Evolutionary conservation across 2,888 invertebrate species (phyloP), one percentile per base, ranked within the genome.

Genomic region (Bellardia bayeri): DNA sequence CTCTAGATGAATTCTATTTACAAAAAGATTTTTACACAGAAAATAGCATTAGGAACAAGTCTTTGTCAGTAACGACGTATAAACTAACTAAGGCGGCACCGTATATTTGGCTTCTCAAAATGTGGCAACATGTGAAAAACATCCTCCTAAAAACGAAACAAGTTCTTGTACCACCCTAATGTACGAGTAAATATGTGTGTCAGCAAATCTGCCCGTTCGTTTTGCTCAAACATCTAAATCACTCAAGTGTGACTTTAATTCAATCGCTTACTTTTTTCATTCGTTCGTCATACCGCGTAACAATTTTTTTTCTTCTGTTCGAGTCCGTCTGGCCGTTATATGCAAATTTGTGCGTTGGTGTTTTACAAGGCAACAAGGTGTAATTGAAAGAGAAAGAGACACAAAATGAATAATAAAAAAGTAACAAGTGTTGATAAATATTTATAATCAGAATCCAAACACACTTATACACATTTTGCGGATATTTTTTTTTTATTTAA

Each of bases 291-390:
- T 68, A 66, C 40, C 54, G 45, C 58, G 71, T 49, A 64, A 56
- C 51, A 45, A 16, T 64, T 16, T 45, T 3, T 64, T 1, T 58
- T 45, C 45, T 45, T 45, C 13, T 13, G 5, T 68, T n/a, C 33
- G 33, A n/a, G 68, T 63, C 30, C 49, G 61, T 61, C 61, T 58
- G 63, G n/a, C 66, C 30, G 63, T 49, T 40, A 74, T 79, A 82
- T 82, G 82, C 78, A 84, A 85, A 82, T 82, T 16, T 69, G 45
- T 83, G 86, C 86, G 86, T 87, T 83, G 83, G 86, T 64, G 86
- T 80, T 72, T 80, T 76, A 83, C 80, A 83, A 83, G 79, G 86
- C 76, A 80, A 80, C 23, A 23, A 23, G 23, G 23, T 23, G 23
- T 23, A 1, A 71, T 76, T 75, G 56, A n/a, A 72, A 74, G 56